A percentile compares a stretch with the other conserved stretches of the same genome.
Conservation (phyloP, 2,888 invertebrate species). For the Cinara cedri region DNA sequence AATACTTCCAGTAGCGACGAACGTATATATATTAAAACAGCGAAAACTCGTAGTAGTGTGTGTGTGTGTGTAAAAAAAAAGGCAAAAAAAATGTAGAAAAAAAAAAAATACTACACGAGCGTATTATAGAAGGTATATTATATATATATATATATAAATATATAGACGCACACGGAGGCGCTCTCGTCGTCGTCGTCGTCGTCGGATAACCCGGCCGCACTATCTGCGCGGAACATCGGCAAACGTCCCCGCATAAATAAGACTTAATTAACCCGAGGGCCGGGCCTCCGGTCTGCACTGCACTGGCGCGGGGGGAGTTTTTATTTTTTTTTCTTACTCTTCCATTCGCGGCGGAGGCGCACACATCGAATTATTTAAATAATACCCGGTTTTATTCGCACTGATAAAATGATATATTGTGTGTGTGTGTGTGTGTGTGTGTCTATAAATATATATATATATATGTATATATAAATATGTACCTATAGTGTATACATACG, state of each 20-base stretch:
- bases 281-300: constrained; percentile 23
- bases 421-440: no score
- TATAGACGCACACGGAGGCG: neutral
- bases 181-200: no score
- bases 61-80: constrained; percentile 28
- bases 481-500: neutral
- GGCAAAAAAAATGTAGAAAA: constrained; percentile 33
- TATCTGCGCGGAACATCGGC: constrained; percentile 55
- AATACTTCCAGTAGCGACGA: constrained; percentile 50
- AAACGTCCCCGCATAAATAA: constrained; percentile 57
- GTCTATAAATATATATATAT: neutral
- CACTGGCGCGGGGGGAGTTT: neutral
- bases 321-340: constrained; percentile 14
- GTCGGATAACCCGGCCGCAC: constrained; percentile 57
- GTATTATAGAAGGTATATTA: no score
- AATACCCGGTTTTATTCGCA: constrained; percentile 56
- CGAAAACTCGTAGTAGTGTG: constrained; percentile 3
- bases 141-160: neutral
- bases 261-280: constrained; percentile 56
- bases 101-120: neutral
- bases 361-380: constrained; percentile 52
- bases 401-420: constrained; percentile 54
- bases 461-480: neutral
- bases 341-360: constrained; percentile 13
- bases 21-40: constrained; percentile 5